Evolutionary conservation across 2,888 invertebrate genomes (phyloP), one percentile per base, ranked within the genome.

Genomic region (Stictocephala bisonia): DNA sequence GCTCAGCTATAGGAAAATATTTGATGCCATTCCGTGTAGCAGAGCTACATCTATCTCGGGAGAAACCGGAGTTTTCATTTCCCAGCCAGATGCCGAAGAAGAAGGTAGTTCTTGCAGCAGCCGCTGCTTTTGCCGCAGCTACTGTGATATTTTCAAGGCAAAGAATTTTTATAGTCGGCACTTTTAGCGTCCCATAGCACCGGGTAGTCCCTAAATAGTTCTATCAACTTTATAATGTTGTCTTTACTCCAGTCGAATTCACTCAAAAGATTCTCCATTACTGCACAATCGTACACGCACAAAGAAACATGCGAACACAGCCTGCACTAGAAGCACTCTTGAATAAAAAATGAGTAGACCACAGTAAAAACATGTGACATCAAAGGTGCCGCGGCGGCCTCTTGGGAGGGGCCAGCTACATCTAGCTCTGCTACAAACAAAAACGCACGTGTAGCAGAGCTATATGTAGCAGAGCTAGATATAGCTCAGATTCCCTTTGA

Each of bases 361-460:
- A 60, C n/a, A n/a, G n/a, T n/a, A n/a, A n/a, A n/a, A n/a, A n/a
- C 35, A 60, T 31, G 31, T 9, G 4, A 60, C 60, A 60, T 31
- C 9, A 6, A 60, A 31, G 60, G 60, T 60, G 35, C 35, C 35
- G 35, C 60, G 60, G 60, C 20, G 35, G 60, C 60, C 4, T 60
- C 35, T 60, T 15, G 20, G 60, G 35, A 35, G 35, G 35, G 40
- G 60, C 31, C 11, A 31, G 35, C 35, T 26, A 53, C 53, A 53
- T 53, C 26, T 53, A 53, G 53, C 53, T 53, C 26, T 53, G 53
- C 53, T 53, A 60, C 60, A 58, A 58, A 60, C 60, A 60, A 29
- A 60, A 60, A 60, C 31, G 60, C 60, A 60, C 60, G 29, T 35
- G 60, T 60, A 60, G 15, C 60, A 60, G 60, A 60, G 31, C 60